A percentile compares a stretch with the other conserved stretches of the same genome.
phyloP scores from a whole-genome alignment of 2,113 vertebrate genomes.

The Oryctolagus cuniculus region mOryCun1.1 NC_091436.1:112108001-112108500 shows the following conservation, averaged over 20 bases:
- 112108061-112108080: constrained; percentile 31
- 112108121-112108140: background rate
- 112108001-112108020: constrained; percentile 20
- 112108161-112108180: constrained; percentile 36
- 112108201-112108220: background rate
- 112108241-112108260: background rate
- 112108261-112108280: background rate
- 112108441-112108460: background rate
- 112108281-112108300: background rate
- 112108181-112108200: constrained; percentile 29
- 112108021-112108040: constrained; percentile 14
- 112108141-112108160: constrained; percentile 31
- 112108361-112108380: background rate
- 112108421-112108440: constrained; percentile 3
- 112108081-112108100: constrained; percentile 27
- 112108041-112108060: constrained; percentile 30
- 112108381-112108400: background rate
- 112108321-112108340: background rate
- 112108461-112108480: constrained; percentile 19
- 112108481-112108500: background rate
- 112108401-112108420: background rate
- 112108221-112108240: constrained; percentile 25
- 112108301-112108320: constrained; percentile 29
- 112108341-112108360: background rate
- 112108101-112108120: constrained; percentile 45